Percentiles rank a stretch among this genome's conserved stretches.
These are phyloP conservation scores for Mythimna albipuncta DNA, from an alignment of 2,888 invertebrate species.

Conservation along the genomic window DNA sequence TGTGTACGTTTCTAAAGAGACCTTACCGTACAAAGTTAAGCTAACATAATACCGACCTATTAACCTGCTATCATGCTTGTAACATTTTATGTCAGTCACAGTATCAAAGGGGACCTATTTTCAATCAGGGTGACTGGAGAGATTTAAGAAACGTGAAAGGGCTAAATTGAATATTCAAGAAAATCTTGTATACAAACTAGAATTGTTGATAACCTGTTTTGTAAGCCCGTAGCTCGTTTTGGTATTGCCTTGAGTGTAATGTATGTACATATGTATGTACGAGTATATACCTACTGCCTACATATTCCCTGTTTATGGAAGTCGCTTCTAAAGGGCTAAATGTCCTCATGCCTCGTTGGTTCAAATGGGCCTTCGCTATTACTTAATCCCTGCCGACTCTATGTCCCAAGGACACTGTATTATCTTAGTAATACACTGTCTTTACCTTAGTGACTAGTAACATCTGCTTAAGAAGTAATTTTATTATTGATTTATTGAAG, in stretches of 20 bases:
- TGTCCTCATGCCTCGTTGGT: constrained; percentile 6
- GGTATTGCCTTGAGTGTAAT: neutral
- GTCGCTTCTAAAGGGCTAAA: constrained; percentile 20
- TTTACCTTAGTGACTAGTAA: neutral
- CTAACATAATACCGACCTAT: neutral
- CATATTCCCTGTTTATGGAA: neutral
- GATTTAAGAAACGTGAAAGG: constrained; percentile 18
- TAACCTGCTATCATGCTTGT: constrained; percentile 14
- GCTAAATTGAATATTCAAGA: constrained; percentile 8
- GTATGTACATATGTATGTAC: too few species aligned
- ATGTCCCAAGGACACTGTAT: neutral
- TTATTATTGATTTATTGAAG: too few species aligned
- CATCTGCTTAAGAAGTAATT: neutral
- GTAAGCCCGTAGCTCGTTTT: neutral
- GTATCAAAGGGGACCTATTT: constrained; percentile 9
- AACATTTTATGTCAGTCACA: constrained; percentile 5
- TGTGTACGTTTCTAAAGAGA: too few species aligned
- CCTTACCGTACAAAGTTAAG: neutral
- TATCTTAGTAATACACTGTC: neutral
- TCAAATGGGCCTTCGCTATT: constrained; percentile 8
- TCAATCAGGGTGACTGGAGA: neutral
- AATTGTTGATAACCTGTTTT: neutral
- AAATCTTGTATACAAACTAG: neutral
- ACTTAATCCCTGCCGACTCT: constrained; percentile 2
- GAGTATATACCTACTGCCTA: neutral